A percentile compares a stretch with the other conserved stretches of the same genome.
Conservation (phyloP, 2,888 invertebrate species). For the Diarsia dahlii region DNA sequence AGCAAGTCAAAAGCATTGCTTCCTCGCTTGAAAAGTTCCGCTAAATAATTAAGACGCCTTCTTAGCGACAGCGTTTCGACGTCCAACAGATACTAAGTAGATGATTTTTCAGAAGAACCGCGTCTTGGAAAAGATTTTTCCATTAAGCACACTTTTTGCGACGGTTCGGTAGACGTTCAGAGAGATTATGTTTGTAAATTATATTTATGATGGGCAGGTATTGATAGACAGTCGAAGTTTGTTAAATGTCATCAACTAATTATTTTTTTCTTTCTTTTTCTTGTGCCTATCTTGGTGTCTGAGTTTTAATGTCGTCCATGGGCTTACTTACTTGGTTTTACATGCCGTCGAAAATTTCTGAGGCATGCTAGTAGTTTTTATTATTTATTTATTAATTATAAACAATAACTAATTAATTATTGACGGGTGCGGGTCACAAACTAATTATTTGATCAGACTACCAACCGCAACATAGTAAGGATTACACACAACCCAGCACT, state of each 20-base stretch:
- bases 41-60: constrained; percentile 89
- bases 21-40: constrained; percentile 86
- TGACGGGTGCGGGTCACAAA: too few species aligned
- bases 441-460: too few species aligned
- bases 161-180: constrained; percentile 40
- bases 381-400: too few species aligned
- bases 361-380: too few species aligned
- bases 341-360: too few species aligned
- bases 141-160: constrained; percentile 60
- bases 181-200: constrained; percentile 46
- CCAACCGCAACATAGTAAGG: too few species aligned
- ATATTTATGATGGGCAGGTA: neutral
- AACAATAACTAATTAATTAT: too few species aligned
- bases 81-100: constrained; percentile 78
- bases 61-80: constrained; percentile 85
- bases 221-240: neutral
- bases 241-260: neutral
- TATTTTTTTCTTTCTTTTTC: neutral
- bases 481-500: too few species aligned
- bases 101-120: constrained; percentile 75
- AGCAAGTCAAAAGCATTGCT: constrained; percentile 89
- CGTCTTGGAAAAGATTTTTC: constrained; percentile 67
- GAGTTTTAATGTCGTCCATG: too few species aligned
- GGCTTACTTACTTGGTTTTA: too few species aligned
- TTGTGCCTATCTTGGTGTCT: too few species aligned